These are phyloP conservation scores for Istiophorus platypterus DNA, from an alignment of 2,113 vertebrate genomes.

Conservation along the genomic window DNA sequence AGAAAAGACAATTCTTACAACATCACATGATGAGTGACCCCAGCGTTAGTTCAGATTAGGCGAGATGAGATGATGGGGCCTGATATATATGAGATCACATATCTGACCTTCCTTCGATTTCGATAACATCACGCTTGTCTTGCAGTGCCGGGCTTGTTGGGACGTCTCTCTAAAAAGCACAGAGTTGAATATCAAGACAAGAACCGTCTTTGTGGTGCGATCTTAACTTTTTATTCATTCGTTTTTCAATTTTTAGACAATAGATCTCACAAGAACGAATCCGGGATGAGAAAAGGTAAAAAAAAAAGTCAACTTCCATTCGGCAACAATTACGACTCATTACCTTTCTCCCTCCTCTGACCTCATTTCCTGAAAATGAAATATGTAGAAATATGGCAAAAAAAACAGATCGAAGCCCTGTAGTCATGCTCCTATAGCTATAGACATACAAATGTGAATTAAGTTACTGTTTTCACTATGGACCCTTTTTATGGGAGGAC, in stretches of 20 bases:
- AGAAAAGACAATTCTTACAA: no score
- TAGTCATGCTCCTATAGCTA: not conserved
- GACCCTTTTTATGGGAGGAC: no score
- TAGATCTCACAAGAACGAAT: not conserved
- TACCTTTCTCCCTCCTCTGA: not conserved
- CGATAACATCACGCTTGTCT: not conserved
- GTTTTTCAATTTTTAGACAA: not conserved
- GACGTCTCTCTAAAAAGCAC: not conserved
- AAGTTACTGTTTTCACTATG: not conserved
- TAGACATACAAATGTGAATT: no score
- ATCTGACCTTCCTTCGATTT: not conserved
- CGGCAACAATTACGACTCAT: not conserved
- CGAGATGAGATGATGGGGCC: not conserved
- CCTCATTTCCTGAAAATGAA: not conserved
- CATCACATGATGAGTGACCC: no score
- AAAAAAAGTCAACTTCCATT: not conserved
- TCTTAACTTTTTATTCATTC: no score
- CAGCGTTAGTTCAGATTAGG: not conserved
- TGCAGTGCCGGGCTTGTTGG: not conserved
- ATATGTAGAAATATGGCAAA: no score
- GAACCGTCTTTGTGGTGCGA: no score
- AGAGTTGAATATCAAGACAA: no score
- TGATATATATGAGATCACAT: not conserved
- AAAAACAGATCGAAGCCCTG: no score
- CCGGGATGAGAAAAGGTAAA: not conserved